These are phyloP conservation scores for Nymphicus hollandicus DNA, from an alignment of 2,113 vertebrate genomes.

Conservation along the genomic window DNA sequence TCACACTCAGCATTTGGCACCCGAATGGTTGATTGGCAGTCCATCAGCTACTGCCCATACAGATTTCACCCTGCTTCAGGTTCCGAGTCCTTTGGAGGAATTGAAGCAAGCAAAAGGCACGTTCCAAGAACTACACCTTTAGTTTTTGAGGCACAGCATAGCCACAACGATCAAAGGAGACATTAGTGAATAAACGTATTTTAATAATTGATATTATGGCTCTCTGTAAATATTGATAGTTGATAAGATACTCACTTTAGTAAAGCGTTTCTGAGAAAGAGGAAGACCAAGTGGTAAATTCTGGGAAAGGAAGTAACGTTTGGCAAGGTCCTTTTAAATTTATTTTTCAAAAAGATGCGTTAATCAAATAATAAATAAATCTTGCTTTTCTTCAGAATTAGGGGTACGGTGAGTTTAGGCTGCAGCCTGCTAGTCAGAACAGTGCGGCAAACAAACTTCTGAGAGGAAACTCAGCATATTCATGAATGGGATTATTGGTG, in stretches of 20 bases:
- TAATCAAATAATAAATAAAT: background rate
- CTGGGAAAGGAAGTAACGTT: background rate
- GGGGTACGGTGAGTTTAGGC: background rate
- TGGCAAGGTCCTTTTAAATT: background rate
- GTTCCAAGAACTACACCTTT: background rate
- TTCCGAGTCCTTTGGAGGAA: background rate
- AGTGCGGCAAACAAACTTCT: background rate
- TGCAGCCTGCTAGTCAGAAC: background rate
- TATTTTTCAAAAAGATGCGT: background rate
- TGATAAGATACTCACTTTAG: background rate
- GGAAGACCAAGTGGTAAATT: background rate
- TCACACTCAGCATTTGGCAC: background rate
- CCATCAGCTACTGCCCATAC: background rate
- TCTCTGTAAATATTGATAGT: background rate
- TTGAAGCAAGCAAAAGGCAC: background rate
- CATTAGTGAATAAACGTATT: background rate
- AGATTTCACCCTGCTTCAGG: background rate
- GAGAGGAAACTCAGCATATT: background rate
- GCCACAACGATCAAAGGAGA: background rate
- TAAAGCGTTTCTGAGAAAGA: constrained; percentile 24
- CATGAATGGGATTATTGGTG: constrained; percentile 48
- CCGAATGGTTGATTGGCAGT: background rate
- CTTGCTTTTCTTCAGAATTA: background rate
- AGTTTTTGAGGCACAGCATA: background rate
- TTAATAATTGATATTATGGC: background rate